Base-by-base conservation (phyloP, 2,797 vertebrate genomes). In the Podarcis lilfordi region DNA sequence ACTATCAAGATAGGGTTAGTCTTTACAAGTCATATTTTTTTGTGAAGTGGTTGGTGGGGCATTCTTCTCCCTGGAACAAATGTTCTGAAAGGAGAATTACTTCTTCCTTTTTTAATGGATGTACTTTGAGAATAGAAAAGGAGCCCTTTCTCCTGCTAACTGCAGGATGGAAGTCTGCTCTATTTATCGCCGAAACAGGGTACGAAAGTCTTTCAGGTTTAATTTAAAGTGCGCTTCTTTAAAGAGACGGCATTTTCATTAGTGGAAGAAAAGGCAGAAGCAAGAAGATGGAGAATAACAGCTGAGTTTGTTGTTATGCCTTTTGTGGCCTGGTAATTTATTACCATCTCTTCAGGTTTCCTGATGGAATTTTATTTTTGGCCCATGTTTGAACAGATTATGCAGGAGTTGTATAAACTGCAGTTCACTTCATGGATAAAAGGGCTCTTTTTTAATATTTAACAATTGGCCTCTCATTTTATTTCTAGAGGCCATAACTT, bases 281-380 rank as follows among this genome's bases (percentile, higher is more conserved):
- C 80, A 91, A 95, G 95, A 95, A 90, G 90, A 83, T 92, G 93
- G 93, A 95, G 96, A 97, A 96, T 96, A 92, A 96, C 96, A 91
- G 94, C 95, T 89, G 94, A 76, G 87, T 96, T 77, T 59, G 64
- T 95, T 95, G 93, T 94, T 97, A 96, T 97, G 96, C 96, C 96
- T 97, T 96, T 96, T 95, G 93, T 97, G 97, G 97, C 96, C 95
- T 95, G 92, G 96, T 97, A 98, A 97, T 98, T 98, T 98, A 97
- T 98, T 98, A 97, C 97, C 96, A 96, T 98, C 98, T 97, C 96
- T 97, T 96, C 91, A 93, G 95, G 96, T 98, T 98, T 98, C 97
- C 98, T 98, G 98, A 97, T 98, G 97, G 98, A 98, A 98, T 98
- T 97, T 98, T 98, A 98, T 98, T 98, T 99, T 64, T 98, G 98